phyloP scores from a whole-genome alignment of 2,797 vertebrate genomes.

The Eremophila alpestris region DNA sequence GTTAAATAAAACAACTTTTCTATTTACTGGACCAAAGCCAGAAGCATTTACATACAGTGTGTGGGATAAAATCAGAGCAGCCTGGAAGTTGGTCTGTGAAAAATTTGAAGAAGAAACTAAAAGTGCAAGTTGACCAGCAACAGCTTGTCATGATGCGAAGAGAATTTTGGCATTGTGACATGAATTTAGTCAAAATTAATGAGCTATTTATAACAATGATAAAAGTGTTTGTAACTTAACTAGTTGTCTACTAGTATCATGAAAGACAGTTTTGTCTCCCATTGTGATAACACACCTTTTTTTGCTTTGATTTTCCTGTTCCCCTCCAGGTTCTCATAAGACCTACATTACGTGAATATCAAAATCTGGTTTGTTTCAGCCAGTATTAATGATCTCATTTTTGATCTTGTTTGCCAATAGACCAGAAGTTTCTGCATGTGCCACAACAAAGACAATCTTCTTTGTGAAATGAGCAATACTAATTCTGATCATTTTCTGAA shows the following conservation, averaged over 20 bases:
- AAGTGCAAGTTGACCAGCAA: not conserved
- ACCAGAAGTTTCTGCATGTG: not conserved
- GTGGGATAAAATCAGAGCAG: not conserved
- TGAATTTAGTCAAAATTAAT: not conserved
- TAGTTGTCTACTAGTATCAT: not conserved
- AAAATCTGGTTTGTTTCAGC: not conserved
- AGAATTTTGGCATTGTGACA: not conserved
- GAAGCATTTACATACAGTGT: not conserved
- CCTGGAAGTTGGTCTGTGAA: not conserved
- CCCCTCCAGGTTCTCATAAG: not conserved
- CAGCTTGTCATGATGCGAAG: not conserved
- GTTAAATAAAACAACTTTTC: not conserved
- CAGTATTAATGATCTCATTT: not conserved
- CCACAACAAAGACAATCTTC: not conserved
- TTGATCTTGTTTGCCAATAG: not conserved
- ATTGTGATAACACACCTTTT: not conserved
- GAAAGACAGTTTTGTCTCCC: not conserved
- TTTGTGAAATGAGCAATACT: slow-evolving; percentile 12
- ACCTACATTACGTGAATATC: not conserved
- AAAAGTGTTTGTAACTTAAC: not conserved
- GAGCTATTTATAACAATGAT: not conserved
- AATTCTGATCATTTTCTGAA: slow-evolving; percentile 37
- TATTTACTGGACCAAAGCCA: not conserved
- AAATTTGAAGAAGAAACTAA: not conserved
- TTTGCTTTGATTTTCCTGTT: not conserved